Conservation (phyloP, 2,888 invertebrate species). For the Cartodere bifasciata region DNA sequence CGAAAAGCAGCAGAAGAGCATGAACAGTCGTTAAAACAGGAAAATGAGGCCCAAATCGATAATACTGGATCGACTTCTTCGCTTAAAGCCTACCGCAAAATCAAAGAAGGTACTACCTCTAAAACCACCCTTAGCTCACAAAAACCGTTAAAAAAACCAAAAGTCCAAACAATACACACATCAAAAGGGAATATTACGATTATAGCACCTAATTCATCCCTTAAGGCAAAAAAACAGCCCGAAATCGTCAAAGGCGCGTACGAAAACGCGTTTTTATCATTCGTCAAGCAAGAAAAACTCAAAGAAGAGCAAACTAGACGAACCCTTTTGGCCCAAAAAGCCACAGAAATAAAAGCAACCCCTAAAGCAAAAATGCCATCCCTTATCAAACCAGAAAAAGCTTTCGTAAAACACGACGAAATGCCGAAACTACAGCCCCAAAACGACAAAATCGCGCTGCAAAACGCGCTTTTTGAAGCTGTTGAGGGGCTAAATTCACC, state of each 20-base stretch:
- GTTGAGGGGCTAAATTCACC: too few species aligned
- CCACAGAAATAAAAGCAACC: too few species aligned
- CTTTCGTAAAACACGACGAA: slow-evolving; percentile 16
- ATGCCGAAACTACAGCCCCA: slow-evolving; percentile 19
- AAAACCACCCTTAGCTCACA: background rate
- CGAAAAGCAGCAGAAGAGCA: slow-evolving; percentile 30
- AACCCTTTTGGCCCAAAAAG: background rate
- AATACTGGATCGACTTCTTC: background rate
- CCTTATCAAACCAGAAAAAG: slow-evolving; percentile 14
- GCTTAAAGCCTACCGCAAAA: slow-evolving; percentile 17
- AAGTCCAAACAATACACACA: slow-evolving; percentile 23
- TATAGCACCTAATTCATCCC: slow-evolving; percentile 13
- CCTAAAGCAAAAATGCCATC: too few species aligned
- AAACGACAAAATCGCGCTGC: background rate
- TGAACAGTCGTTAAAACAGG: slow-evolving; percentile 14
- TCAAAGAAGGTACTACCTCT: slow-evolving; percentile 13
- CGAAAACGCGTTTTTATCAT: slow-evolving; percentile 22
- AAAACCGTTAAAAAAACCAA: slow-evolving; percentile 11
- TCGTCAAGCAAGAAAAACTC: slow-evolving; percentile 11
- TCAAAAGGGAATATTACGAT: slow-evolving; percentile 23
- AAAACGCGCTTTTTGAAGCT: background rate
- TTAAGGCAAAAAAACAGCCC: slow-evolving; percentile 5
- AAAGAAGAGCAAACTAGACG: background rate
- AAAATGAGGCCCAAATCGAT: background rate
- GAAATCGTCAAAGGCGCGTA: slow-evolving; percentile 11